Evolutionary conservation across 2,797 vertebrate genomes (phyloP).

Genomic region (Pteropus rufus): DNA sequence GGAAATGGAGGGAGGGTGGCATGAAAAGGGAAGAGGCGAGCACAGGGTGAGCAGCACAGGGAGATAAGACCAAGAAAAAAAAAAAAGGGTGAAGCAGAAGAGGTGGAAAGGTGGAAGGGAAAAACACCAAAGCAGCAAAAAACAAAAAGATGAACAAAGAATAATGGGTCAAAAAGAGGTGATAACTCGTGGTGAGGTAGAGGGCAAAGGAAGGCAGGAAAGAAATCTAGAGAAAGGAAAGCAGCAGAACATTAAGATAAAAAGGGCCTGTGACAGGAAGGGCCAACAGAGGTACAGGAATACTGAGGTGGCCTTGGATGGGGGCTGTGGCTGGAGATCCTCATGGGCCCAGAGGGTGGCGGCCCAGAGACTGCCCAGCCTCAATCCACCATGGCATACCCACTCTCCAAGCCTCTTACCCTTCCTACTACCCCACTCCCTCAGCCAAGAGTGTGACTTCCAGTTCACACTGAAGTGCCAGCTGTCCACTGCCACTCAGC

Average conservation of each 20-base stretch:
- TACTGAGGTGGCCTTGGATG: not conserved
- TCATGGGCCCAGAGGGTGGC: not conserved
- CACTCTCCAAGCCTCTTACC: not conserved
- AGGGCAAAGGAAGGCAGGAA: not conserved
- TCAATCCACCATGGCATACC: not conserved
- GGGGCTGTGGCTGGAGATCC: not conserved
- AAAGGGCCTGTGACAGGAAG: not conserved
- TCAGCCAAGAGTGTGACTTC: not conserved
- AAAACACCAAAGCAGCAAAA: not conserved
- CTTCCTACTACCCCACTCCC: not conserved
- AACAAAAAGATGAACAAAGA: not conserved
- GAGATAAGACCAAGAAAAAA: not conserved
- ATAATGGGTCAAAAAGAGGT: not conserved
- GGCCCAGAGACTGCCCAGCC: not conserved
- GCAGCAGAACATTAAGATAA: not conserved
- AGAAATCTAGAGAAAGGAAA: constrained; percentile 13
- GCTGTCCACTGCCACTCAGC: not conserved
- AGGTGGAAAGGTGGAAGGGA: not conserved
- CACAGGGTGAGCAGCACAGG: not conserved
- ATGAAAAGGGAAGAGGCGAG: not conserved
- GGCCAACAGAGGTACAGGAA: not conserved
- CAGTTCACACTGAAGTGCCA: not conserved
- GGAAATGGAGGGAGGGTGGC: not conserved
- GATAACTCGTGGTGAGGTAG: not conserved
- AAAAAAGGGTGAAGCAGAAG: not conserved